phyloP scores from a whole-genome alignment of 2,113 vertebrate genomes.

The Mus pahari region DNA sequence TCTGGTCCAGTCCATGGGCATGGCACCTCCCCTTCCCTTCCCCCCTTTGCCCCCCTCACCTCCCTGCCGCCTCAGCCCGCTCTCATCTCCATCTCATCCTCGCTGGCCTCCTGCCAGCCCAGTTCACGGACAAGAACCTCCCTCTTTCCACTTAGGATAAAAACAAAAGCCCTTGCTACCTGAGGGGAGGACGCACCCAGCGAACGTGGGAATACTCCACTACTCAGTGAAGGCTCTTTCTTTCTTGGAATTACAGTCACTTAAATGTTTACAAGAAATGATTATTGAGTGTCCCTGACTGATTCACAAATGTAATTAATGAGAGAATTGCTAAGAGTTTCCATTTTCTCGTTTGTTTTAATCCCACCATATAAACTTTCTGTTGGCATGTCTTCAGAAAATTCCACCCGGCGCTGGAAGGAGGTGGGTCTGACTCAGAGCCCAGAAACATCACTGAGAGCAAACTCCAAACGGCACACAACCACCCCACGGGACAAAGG shows the following conservation, averaged over 20 bases:
- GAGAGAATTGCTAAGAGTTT: conserved; percentile 74
- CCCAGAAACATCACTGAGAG: conserved; percentile 39
- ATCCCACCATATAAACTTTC: conserved; percentile 60
- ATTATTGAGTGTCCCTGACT: conserved; percentile 69
- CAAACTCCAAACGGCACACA: not conserved
- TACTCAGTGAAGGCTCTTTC: conserved; percentile 50
- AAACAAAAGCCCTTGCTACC: conserved; percentile 53
- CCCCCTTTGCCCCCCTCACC: accelerated
- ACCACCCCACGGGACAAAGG: not conserved
- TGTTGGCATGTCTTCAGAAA: conserved; percentile 50
- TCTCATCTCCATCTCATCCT: too few relatives aligned
- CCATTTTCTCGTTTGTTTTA: conserved; percentile 73
- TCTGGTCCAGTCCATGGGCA: not conserved
- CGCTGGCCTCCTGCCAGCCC: not conserved
- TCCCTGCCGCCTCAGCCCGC: not conserved
- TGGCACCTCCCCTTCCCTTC: too few relatives aligned
- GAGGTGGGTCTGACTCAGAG: conserved; percentile 34
- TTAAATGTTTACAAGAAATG: conserved; percentile 80
- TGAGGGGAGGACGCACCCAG: conserved; percentile 52
- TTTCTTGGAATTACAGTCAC: conserved; percentile 76
- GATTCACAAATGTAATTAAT: conserved; percentile 76
- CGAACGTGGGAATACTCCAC: conserved; percentile 60
- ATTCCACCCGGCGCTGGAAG: conserved; percentile 52
- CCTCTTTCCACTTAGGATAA: conserved; percentile 48
- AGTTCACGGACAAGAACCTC: not conserved